Base-by-base conservation (phyloP, 2,113 vertebrate genomes). In the Paramisgurnus dabryanus region DNA sequence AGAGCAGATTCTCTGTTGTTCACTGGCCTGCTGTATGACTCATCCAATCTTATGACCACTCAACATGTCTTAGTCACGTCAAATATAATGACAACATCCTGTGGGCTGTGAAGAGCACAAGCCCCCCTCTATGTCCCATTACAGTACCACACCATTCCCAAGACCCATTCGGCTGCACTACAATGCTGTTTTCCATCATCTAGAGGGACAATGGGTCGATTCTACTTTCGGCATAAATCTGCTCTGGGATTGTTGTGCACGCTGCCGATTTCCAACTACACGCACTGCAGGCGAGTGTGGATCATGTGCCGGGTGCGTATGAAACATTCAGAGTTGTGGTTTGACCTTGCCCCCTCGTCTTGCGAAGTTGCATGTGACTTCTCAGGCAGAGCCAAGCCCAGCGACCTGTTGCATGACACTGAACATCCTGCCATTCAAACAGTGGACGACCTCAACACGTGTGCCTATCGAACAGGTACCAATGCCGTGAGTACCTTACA, bases 91-190 rank as follows among this genome's bases (percentile, higher is more conserved):
- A 55, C 27, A 80, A 47, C 76, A 47, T 73, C 70, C 70, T 40
- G 10, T 75, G 12, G 72, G 41, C 72, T 22, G 11, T 2, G 22
- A 13, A 5, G 57, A 75, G 43, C 58, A 75, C 43, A 75, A 22
- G 12, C 18, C 41, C 61, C 34, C 61, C 60, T 70, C 39, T 11
- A 65, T 50, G 55, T 34, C 18, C 18, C 13, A 1, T 4, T 7
- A 72, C 78, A 66, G 45, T 17, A 49, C 60, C 4, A 74, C 43
- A 18, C 63, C 67, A n/a, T 45, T 57, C 12, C 15, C 17, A 57
- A 57, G 53, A n/a, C 55, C 6, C 55, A 8, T 5, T 18, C n/a
- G 10, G 73, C 71, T 82, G 85, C 81, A 78, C 77, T 67, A 41
- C 49, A 47, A 57, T 77, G 82, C 11, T 74, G 45, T 74, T 75